Base-by-base conservation (phyloP, 2,113 vertebrate species). In the Nothocercus julius region DNA sequence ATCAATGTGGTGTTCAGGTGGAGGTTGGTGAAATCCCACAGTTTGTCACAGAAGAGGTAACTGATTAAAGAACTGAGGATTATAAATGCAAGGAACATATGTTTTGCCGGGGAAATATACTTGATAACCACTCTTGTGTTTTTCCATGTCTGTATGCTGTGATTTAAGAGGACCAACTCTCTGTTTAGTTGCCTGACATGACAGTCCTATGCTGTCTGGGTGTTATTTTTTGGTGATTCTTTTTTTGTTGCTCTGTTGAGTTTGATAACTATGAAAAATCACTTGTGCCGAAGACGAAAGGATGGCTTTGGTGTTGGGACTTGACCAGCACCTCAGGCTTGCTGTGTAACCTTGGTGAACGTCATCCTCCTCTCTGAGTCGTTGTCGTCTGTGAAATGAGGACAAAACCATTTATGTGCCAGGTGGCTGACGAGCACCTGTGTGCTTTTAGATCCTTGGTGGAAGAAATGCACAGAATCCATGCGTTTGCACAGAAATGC, bases 381-480 rank as follows among this genome's bases (percentile, higher is more conserved):
- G 8, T 64, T 89, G 77, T 64, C 22, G 18, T 53, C 70, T n/a
- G 13, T 34, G 61, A 92, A 94, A 93, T 32, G 17, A 69, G 63
- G 27, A 64, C 34, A 82, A 63, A 68, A 44, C 12, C 4, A 8
- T 42, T 88, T 82, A 53, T 74, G 51, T 88, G 45, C 32, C 10
- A 36, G 54, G 9, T 59, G 63, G 30, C 19, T 4, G 9, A 77
- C 24, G 28, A 49, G 34, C 51, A 42, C 38, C 34, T 3, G 2
- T 56, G 51, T 93, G 36, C 49, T 91, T 81, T 82, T 85, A 82
- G 66, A 85, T 75, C 30, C 34, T 32, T 77, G 66, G 13, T n/a
- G 40, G 34, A 36, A 90, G 51, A 56, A 30, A 30, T 56, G 15
- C 28, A 30, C 28, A 30, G 54, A 30, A 30, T 30, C 15, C 54